Conservation (phyloP, 2,888 invertebrate species). For the Germaria angustata region DNA sequence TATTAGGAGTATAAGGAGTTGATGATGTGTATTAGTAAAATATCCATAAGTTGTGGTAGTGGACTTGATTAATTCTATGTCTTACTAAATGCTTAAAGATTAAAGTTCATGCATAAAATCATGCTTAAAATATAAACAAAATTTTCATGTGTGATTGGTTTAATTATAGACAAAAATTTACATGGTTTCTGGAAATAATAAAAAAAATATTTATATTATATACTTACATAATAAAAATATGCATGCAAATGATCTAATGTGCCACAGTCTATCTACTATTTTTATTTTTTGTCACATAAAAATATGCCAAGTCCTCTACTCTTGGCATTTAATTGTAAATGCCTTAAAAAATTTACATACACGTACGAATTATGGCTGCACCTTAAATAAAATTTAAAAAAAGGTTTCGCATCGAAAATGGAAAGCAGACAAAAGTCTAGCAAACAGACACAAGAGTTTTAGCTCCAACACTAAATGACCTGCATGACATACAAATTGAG, state of each 20-base stretch:
- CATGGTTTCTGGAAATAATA: too few relatives aligned
- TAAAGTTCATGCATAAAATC: too few relatives aligned
- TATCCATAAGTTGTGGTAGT: too few relatives aligned
- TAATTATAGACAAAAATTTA: too few relatives aligned
- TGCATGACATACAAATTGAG: constrained; percentile 48
- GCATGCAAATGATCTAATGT: not conserved
- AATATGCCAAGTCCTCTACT: not conserved
- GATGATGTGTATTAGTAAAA: too few relatives aligned
- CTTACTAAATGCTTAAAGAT: too few relatives aligned
- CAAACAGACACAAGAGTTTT: not conserved
- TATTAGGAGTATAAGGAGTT: too few relatives aligned
- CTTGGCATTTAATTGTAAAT: constrained; percentile 7
- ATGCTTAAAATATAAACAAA: too few relatives aligned
- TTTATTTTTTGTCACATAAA: too few relatives aligned
- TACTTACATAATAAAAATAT: not conserved
- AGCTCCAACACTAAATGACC: constrained; percentile 38
- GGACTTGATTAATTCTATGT: too few relatives aligned
- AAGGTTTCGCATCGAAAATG: not conserved
- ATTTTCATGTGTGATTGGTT: too few relatives aligned
- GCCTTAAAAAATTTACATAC: constrained; percentile 17
- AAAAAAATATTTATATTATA: not conserved
- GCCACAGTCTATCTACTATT: not conserved
- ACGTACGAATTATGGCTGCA: constrained; percentile 3
- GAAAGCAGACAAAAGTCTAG: constrained; percentile 24
- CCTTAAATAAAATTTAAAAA: constrained; percentile 22